Evolutionary conservation across 2,797 vertebrate species (phyloP).

Genomic region (Trichosurus vulpecula): DNA sequence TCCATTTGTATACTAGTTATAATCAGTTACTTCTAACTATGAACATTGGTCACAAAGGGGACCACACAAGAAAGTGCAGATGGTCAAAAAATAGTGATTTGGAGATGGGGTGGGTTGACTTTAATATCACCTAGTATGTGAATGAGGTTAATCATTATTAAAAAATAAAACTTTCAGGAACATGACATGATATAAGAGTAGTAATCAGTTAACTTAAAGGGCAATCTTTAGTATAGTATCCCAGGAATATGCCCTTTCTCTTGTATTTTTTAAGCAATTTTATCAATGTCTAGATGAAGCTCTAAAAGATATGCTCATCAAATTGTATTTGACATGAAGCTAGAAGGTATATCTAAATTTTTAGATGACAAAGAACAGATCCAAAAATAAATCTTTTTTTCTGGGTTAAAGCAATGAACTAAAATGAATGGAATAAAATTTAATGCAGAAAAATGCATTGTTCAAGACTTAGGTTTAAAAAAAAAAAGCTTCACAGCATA

Average conservation of each 20-base stretch:
- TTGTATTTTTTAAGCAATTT: not conserved
- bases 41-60: not conserved
- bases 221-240: not conserved
- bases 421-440: not conserved
- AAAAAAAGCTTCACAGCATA: not conserved
- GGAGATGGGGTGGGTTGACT: not conserved
- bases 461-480: not conserved
- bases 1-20: not conserved
- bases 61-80: not conserved
- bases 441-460: not conserved
- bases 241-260: not conserved
- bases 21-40: not conserved
- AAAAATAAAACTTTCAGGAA: not conserved
- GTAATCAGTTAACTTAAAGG: not conserved
- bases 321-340: not conserved
- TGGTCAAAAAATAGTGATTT: not conserved
- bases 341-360: not conserved
- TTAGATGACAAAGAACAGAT: not conserved
- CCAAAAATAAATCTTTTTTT: not conserved
- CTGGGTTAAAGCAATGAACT: not conserved
- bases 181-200: not conserved
- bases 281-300: not conserved
- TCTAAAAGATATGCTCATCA: not conserved
- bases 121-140: not conserved
- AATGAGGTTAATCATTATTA: not conserved